Evolutionary conservation across 2,797 vertebrate species (phyloP), one percentile per base, ranked within the genome.

Genomic region (Argentina silus): DNA sequence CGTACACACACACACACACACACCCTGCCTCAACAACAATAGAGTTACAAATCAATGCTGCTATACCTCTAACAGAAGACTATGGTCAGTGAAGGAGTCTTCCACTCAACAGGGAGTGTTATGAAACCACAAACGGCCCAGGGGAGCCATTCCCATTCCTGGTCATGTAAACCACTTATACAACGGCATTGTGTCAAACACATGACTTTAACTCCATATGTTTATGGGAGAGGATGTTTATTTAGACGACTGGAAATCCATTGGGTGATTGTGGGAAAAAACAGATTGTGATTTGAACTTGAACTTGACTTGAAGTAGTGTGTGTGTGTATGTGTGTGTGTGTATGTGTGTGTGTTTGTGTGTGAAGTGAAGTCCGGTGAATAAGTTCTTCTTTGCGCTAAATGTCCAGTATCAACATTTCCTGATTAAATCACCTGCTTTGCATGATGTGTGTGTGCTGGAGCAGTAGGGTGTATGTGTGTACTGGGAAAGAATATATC

Each of bases 161-260:
- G 51, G 77, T 67, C 83, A 88, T 83, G 87, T 90, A 62, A 80
- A 81, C 17, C 74, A 84, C 74, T 82, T 68, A 6, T 70, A 73
- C 71, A 45, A 75, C 77, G 75, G 81, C 80, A 87, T 78, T 72
- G 72, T 74, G 6, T 42, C 21, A 48, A 45, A 70, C 55, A 59
- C 14, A 7, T 19, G 17, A 36, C 27, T 36, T 1, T 36, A 36
- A 36, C 27, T 36, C 27, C 61, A 62, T 77, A 86, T 87, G 85
- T 87, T 86, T 86, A 78, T 78, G 80, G 75, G 76, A 74, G 83
- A 90, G 87, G 87, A 89, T 90, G 89, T 90, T 92, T 88, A 83
- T 82, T 77, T 89, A 82, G 69, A 48, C 21, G 68, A 63, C 78
- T 73, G 56, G 63, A 72, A 83, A 82, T 73, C 84, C 81, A 83